phyloP scores from a whole-genome alignment of 2,888 invertebrate genomes.

The Cyaniris semiargus region DNA sequence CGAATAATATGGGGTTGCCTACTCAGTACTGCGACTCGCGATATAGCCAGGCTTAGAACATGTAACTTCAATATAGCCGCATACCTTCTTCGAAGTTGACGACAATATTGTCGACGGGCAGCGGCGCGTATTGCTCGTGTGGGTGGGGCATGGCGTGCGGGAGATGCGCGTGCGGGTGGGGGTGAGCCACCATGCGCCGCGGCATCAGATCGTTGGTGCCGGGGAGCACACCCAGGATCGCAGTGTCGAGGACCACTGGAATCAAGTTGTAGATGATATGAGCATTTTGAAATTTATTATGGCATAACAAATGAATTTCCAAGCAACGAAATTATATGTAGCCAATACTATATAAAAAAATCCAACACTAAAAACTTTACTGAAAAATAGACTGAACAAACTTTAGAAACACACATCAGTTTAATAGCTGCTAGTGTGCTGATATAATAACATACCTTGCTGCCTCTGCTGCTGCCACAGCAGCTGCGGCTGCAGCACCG shows the following conservation, averaged over 20 bases:
- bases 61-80: slow-evolving; percentile 84
- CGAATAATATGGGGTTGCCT: background rate
- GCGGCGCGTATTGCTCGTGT: slow-evolving; percentile 57
- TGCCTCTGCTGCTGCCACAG: slow-evolving; percentile 74
- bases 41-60: slow-evolving; percentile 58
- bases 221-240: slow-evolving; percentile 70
- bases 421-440: no score
- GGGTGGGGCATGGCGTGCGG: slow-evolving; percentile 47
- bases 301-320: no score
- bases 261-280: slow-evolving; percentile 8
- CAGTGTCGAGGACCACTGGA: slow-evolving; percentile 67
- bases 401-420: no score
- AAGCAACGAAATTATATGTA: no score
- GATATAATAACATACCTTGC: slow-evolving; percentile 56
- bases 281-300: background rate
- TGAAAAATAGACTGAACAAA: no score
- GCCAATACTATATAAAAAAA: no score
- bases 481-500: slow-evolving; percentile 60
- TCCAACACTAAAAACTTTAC: no score
- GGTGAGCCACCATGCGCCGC: slow-evolving; percentile 61
- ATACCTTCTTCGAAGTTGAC: slow-evolving; percentile 92
- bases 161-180: slow-evolving; percentile 49
- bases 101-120: slow-evolving; percentile 85
- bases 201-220: slow-evolving; percentile 56
- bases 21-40: slow-evolving; percentile 23